Percentiles rank a stretch among this genome's conserved stretches.
Conservation (phyloP, 2,113 vertebrate genomes). For the Strix aluco region DNA sequence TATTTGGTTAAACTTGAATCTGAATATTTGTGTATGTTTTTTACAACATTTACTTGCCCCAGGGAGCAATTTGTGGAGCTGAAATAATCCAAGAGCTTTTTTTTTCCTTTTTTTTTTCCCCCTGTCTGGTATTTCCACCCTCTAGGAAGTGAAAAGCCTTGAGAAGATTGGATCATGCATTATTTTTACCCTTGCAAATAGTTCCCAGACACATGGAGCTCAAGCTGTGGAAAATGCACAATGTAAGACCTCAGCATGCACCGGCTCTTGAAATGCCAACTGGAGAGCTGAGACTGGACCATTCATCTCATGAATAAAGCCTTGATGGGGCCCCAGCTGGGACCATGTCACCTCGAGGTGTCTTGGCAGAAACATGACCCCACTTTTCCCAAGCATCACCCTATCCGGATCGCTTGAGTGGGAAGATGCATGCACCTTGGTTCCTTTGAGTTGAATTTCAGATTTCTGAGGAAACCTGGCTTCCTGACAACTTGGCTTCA, state of each 20-base stretch:
- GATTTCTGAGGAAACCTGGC: constrained; percentile 18
- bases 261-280: background rate
- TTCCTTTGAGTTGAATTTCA: background rate
- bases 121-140: background rate
- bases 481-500: constrained; percentile 44
- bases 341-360: accelerated
- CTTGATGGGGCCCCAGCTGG: background rate
- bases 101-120: no score
- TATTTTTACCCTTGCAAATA: constrained; percentile 34
- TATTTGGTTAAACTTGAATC: constrained; percentile 46
- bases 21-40: constrained; percentile 46
- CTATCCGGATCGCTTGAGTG: accelerated
- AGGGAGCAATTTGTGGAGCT: constrained; percentile 54
- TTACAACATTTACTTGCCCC: constrained; percentile 29
- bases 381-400: accelerated
- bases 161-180: constrained; percentile 2
- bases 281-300: background rate
- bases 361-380: background rate
- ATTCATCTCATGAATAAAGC: background rate
- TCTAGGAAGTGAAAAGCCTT: constrained; percentile 12
- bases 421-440: background rate
- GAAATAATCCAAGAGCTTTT: constrained; percentile 9
- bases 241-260: background rate
- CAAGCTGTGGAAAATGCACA: background rate
- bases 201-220: background rate